Percentiles rank a stretch among this genome's conserved stretches.
Conservation (phyloP, 1,140 invertebrate species). For the Gyrodactylus salaris region DNA sequence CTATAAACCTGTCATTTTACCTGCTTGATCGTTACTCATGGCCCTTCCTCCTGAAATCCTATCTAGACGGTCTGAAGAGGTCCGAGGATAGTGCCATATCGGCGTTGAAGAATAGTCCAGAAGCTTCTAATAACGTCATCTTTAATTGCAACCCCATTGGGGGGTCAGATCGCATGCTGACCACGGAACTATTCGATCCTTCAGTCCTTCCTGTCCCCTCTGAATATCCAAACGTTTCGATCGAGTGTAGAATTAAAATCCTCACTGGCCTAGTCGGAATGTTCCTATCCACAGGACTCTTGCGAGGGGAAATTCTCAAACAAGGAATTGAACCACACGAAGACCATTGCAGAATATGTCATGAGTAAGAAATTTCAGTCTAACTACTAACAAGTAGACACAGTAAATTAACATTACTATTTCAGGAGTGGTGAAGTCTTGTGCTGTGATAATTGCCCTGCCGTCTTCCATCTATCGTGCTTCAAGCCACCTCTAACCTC, state of each 20-base stretch:
- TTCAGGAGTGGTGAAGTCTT: constrained; percentile 26
- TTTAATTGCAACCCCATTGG: neutral
- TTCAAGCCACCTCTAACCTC: constrained; percentile 54
- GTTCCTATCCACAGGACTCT: constrained; percentile 59
- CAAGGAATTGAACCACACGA: constrained; percentile 66
- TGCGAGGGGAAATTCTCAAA: constrained; percentile 57
- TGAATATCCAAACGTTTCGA: constrained; percentile 53
- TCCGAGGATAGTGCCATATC: constrained; percentile 30
- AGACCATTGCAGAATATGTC: constrained; percentile 69
- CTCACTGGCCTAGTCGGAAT: constrained; percentile 62
- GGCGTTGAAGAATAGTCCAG: constrained; percentile 12
- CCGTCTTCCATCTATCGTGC: constrained; percentile 66
- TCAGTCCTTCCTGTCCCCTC: constrained; percentile 10
- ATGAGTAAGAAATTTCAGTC: constrained; percentile 21
- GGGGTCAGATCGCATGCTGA: neutral
- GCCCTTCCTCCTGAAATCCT: constrained; percentile 28
- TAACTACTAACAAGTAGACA: neutral
- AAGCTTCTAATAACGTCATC: constrained; percentile 6
- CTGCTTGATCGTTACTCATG: constrained; percentile 68
- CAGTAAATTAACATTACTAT: neutral
- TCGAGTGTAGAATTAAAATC: constrained; percentile 46
- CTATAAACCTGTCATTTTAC: constrained; percentile 58
- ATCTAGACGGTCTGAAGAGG: constrained; percentile 27
- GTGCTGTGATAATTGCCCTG: constrained; percentile 62
- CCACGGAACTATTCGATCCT: neutral